A percentile compares a stretch with the other conserved stretches of the same genome.
phyloP scores from a whole-genome alignment of 2,888 invertebrate genomes.

The Ophioninae sp. region DNA sequence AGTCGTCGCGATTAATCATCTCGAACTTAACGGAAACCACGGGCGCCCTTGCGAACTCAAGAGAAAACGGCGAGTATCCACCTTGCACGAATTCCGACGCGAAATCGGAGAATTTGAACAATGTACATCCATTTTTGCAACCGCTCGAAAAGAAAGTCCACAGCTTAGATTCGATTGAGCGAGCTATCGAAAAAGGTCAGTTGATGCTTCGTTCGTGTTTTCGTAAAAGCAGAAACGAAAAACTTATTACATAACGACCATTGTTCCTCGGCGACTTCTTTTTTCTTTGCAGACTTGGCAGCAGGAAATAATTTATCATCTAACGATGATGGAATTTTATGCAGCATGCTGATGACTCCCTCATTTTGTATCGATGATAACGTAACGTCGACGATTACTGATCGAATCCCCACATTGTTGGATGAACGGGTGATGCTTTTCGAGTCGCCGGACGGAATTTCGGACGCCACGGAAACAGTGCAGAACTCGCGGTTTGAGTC shows the following conservation, averaged over 20 bases:
- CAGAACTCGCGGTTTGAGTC: constrained; percentile 4
- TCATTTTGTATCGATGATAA: not conserved
- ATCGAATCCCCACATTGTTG: not conserved
- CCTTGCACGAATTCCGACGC: not conserved
- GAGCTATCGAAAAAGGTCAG: constrained; percentile 52
- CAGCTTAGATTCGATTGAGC: constrained; percentile 32
- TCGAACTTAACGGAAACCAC: not conserved
- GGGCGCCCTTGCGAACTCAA: not conserved
- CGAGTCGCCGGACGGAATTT: not conserved
- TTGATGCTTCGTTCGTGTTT: not conserved
- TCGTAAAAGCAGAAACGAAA: not conserved
- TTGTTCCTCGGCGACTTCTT: not conserved
- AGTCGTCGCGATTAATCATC: not conserved
- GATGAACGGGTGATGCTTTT: not conserved
- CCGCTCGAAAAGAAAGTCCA: constrained; percentile 11
- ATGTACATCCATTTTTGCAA: constrained; percentile 1
- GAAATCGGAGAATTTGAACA: not conserved
- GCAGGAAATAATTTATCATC: constrained; percentile 39
- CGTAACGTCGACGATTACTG: not conserved
- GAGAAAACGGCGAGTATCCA: not conserved
- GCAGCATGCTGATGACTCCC: not conserved
- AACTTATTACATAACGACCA: not conserved
- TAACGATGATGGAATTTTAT: not conserved
- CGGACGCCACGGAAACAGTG: not conserved
- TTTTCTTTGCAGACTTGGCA: constrained; percentile 37